Conservation (phyloP, 2,113 vertebrate genomes). For the Chunga burmeisteri region DNA sequence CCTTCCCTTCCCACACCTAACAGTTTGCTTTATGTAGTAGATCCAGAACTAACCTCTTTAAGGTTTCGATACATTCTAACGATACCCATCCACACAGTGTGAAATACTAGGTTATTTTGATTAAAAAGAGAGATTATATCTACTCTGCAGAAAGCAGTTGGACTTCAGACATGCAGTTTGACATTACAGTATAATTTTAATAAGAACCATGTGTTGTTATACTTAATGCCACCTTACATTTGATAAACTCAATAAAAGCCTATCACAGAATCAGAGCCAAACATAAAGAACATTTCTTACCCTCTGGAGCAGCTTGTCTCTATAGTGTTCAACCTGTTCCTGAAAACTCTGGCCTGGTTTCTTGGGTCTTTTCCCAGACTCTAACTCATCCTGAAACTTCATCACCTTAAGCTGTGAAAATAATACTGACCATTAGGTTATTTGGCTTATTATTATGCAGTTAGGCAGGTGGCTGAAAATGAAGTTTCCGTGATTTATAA, state of each 20-base stretch:
- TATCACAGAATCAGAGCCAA: constrained; percentile 12
- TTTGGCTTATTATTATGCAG: not conserved
- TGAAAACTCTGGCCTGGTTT: constrained; percentile 94
- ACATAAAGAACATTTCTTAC: constrained; percentile 74
- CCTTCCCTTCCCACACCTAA: not conserved
- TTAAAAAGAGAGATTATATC: not conserved
- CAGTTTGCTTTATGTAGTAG: not conserved
- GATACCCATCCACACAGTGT: not conserved
- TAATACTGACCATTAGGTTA: constrained; percentile 61
- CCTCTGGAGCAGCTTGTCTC: constrained; percentile 96
- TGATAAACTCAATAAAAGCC: not conserved
- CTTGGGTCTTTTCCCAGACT: constrained; percentile 96
- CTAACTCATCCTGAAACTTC: constrained; percentile 99
- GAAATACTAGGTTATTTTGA: not conserved
- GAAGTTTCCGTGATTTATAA: not conserved
- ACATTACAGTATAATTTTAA: not conserved
- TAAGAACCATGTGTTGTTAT: not conserved
- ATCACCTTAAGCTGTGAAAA: constrained; percentile 93
- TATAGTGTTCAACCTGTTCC: constrained; percentile 98
- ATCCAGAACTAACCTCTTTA: not conserved
- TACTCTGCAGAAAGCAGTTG: not conserved
- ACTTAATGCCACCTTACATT: not conserved
- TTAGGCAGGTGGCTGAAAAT: constrained; percentile 24
- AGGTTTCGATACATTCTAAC: not conserved
- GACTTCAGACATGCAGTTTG: not conserved